These are phyloP conservation scores for Ornithoptera alexandrae DNA, from an alignment of 2,888 invertebrate species.

Conservation along the genomic window DNA sequence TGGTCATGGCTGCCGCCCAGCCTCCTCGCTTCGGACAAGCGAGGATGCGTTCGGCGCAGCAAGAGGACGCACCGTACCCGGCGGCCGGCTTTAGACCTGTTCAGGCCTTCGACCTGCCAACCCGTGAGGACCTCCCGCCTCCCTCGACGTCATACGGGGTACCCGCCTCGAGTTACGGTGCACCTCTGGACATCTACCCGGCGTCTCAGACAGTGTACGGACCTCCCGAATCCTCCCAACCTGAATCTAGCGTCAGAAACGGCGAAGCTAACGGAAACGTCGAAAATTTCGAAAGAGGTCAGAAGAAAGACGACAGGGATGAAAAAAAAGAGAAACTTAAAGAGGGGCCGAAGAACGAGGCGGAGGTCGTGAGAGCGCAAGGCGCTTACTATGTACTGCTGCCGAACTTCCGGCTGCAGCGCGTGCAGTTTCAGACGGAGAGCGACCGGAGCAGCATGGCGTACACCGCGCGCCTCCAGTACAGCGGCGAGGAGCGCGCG, in stretches of 20 bases:
- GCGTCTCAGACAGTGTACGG: conserved; percentile 61
- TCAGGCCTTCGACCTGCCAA: conserved; percentile 61
- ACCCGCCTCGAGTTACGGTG: conserved; percentile 66
- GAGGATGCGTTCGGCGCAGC: conserved; percentile 54
- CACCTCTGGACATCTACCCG: conserved; percentile 60
- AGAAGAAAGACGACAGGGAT: conserved; percentile 39
- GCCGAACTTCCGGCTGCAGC: conserved; percentile 82
- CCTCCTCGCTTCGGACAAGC: conserved; percentile 57
- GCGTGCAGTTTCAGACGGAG: too few species aligned
- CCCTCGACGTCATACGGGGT: conserved; percentile 64
- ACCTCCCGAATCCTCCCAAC: conserved; percentile 38
- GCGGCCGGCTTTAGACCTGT: conserved; percentile 63
- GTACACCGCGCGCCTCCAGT: conserved; percentile 71
- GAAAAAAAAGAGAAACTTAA: conserved; percentile 48
- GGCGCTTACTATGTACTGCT: conserved; percentile 83
- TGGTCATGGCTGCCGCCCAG: conserved; percentile 58
- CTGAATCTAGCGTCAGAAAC: conserved; percentile 18
- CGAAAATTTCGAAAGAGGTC: conserved; percentile 33
- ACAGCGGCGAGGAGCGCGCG: too few species aligned
- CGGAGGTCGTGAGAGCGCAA: conserved; percentile 57
- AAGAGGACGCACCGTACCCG: conserved; percentile 65
- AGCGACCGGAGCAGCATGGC: conserved; percentile 34
- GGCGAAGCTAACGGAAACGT: conserved; percentile 35
- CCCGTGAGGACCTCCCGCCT: conserved; percentile 55
- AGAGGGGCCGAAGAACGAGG: conserved; percentile 39